Base-by-base conservation (phyloP, 2,797 vertebrate genomes). In the Knipowitschia caucasica region DNA sequence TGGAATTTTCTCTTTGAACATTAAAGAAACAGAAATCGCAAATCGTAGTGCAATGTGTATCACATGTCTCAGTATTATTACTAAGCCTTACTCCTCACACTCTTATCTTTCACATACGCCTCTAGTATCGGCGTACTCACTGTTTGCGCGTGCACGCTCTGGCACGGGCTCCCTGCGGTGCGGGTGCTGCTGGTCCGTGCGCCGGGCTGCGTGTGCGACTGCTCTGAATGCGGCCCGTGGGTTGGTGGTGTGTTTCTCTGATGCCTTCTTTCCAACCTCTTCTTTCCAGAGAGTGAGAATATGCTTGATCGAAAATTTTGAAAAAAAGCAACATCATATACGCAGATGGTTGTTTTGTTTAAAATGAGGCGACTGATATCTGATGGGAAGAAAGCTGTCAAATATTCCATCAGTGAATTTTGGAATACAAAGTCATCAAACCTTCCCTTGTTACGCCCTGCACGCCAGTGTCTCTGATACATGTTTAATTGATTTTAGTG, bases 221-320 rank as follows among this genome's bases (percentile, higher is more conserved):
- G 21, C 20, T 21, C 23, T 40, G 12, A 12, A 14, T 7, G 53
- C 36, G 34, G 8, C 5, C 27, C 68, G n/a, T 12, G 56, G 39
- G 31, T 47, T 43, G 11, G 24, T 27, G 18, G 56, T 50, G 11
- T 54, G 69, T 17, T 60, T 6, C 6, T 52, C 56, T 5, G 6
- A 27, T 8, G 2, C 46, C 42, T 12, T 45, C 15, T 26, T 64
- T n/a, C 24, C 31, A 20, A 54, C 56, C 29, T 81, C 75, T 23
- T 44, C 60, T 64, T 78, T n/a, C n/a, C 73, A 62, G 67, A n/a
- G 40, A 20, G 77, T 88, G 38, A 92, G 83, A 46, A 93, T 92
- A 61, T 89, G 81, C 56, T 87, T 78, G 59, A 93, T 92, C 1
- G 84, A 89, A 67, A 93, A 93, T 5, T 88, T 81, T 43, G 86